phyloP scores from a whole-genome alignment of 2,113 vertebrate genomes.

The Gila orcuttii region DNA sequence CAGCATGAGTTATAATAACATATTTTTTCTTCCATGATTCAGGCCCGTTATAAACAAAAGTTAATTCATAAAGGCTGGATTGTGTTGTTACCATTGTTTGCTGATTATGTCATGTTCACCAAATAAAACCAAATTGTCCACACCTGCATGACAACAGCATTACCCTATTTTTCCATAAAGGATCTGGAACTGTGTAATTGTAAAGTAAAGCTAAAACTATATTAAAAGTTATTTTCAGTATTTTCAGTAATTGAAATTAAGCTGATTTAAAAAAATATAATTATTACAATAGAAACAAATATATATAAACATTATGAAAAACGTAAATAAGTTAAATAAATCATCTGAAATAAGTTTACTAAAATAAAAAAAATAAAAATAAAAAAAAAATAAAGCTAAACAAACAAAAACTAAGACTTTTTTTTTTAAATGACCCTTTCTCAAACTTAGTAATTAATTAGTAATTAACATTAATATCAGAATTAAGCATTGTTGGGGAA shows the following conservation, averaged over 20 bases:
- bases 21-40: background rate
- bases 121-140: constrained; percentile 15
- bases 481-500: no score
- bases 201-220: background rate
- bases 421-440: no score
- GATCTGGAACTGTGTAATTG: background rate
- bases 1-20: background rate
- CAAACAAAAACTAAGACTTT: no score
- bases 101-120: background rate
- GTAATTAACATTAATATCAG: no score
- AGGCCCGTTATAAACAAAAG: background rate
- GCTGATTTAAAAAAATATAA: background rate
- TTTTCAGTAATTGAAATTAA: background rate
- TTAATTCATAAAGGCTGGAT: background rate
- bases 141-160: background rate
- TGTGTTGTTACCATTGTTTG: background rate
- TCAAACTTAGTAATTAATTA: no score
- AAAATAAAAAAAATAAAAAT: no score
- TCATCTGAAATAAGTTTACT: no score
- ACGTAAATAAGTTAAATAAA: no score
- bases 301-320: no score
- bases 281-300: background rate
- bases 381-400: no score
- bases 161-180: background rate
- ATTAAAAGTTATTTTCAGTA: no score